A percentile compares a stretch with the other conserved stretches of the same genome.
phyloP scores from a whole-genome alignment of 2,797 vertebrate species.

The Saguinus oedipus region DNA sequence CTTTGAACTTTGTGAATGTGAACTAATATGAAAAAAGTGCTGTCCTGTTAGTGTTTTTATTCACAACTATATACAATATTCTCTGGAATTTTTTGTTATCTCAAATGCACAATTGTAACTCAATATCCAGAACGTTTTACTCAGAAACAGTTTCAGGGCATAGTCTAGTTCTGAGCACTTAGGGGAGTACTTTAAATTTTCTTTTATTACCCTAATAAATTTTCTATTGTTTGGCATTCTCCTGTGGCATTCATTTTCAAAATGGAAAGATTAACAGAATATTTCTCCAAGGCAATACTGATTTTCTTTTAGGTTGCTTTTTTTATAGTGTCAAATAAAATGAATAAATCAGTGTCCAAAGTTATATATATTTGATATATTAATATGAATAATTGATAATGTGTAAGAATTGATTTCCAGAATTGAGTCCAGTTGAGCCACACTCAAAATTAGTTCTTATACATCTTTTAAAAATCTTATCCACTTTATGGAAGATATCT shows the following conservation, averaged over 20 bases:
- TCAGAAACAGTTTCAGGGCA: not conserved
- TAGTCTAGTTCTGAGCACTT: not conserved
- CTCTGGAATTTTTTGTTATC: not conserved
- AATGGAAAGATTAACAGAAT: constrained; percentile 40
- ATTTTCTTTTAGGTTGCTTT: constrained; percentile 45
- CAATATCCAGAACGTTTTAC: not conserved
- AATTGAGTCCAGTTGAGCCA: not conserved
- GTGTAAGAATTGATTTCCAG: constrained; percentile 13
- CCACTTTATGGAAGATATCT: not conserved
- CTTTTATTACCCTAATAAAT: not conserved
- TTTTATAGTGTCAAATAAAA: constrained; percentile 43
- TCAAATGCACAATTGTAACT: not conserved
- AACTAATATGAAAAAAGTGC: not conserved
- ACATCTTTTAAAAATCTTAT: not conserved
- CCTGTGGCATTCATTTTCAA: constrained; percentile 1
- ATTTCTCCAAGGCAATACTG: not conserved
- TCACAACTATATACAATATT: not conserved
- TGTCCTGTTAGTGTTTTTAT: not conserved
- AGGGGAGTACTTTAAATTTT: not conserved
- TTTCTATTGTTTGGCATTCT: not conserved
- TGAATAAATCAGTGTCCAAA: constrained; percentile 22
- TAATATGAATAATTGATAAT: constrained; percentile 45
- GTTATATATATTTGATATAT: not conserved
- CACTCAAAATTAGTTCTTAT: not conserved
- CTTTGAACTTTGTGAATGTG: not conserved